phyloP scores from a whole-genome alignment of 2,113 vertebrate genomes.

The Lipophrys pholis region DNA sequence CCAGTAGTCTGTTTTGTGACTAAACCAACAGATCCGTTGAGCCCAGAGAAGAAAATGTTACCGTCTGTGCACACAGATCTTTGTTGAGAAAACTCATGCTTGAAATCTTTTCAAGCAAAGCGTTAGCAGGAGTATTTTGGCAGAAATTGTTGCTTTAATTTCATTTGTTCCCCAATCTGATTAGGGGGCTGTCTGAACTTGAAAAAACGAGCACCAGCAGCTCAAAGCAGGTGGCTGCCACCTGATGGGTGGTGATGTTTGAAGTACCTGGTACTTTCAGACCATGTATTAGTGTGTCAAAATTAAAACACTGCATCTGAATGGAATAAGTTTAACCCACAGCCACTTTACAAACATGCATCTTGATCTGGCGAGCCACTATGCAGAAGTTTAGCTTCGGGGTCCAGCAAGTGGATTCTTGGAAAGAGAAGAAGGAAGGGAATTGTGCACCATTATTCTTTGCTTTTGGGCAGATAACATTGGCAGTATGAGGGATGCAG shows the following conservation, averaged over 20 bases:
- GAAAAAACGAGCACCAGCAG: not conserved
- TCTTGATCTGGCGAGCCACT: constrained; percentile 17
- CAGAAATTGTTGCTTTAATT: constrained; percentile 4
- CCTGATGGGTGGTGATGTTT: not conserved
- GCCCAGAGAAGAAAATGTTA: constrained; percentile 1
- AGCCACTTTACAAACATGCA: constrained; percentile 9
- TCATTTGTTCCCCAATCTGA: constrained; percentile 13
- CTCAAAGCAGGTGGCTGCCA: not conserved
- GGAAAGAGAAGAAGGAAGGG: constrained; percentile 33
- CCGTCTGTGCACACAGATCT: not conserved
- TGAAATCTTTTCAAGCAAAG: constrained; percentile 15
- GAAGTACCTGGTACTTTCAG: not conserved
- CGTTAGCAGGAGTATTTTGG: constrained; percentile 11
- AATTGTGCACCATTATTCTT: constrained; percentile 27
- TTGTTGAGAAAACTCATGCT: constrained; percentile 4
- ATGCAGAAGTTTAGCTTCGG: constrained; percentile 25
- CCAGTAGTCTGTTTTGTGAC: not conserved
- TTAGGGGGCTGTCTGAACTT: not conserved
- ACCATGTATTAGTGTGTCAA: not conserved
- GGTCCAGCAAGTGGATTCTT: constrained; percentile 44
- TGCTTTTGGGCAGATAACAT: constrained; percentile 53
- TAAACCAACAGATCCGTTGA: not conserved
- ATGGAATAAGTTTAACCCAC: not conserved
- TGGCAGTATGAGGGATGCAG: constrained; percentile 52
- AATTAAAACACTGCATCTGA: constrained; percentile 9